Evolutionary conservation across 2,797 vertebrate species (phyloP), one percentile per base, ranked within the genome.

Genomic region (Xyrichtys novacula): DNA sequence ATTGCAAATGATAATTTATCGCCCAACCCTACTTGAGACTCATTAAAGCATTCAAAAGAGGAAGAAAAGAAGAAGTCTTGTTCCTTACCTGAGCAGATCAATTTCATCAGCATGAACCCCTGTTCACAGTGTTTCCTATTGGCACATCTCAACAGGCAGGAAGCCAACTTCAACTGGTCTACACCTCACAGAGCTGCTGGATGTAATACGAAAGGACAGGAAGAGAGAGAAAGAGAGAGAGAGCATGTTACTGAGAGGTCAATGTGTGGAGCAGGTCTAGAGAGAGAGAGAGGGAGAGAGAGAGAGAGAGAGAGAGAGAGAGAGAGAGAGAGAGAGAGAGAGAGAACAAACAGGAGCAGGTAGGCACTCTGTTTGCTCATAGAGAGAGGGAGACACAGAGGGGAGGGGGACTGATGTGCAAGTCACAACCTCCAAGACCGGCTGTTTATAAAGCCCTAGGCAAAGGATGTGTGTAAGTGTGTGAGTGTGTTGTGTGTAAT

Each of bases 41-140:
- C 57, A 65, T 47, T 54, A 50, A 47, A 57, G 43, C 7, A 6
- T 1, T 10, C 11, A 59, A 62, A 58, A n/a, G n/a, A n/a, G n/a
- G n/a, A 68, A 29, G 19, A 3, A 48, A 5, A 29, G 46, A 26
- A 22, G 19, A 7, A 3, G 23, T n/a, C 1, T 34, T 34, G 32
- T 44, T 71, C 23, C 94, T 96, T 95, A 95, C 96, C 94, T 90
- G 96, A 96, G 89, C 95, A 96, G 84, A 94, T 94, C 85, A 94
- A 88, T 94, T 96, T 96, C 94, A 96, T 95, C 90, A 96, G 94
- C 94, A 94, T 95, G 92, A 95, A 95, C 92, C 93, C 93, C 92
- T 79, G 89, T 80, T 93, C 93, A 87, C 92, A 90, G 87, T 86
- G 89, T 74, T 88, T 93, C 88, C 84, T 93, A 85, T 80, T 93